A percentile compares a stretch with the other conserved stretches of the same genome.
phyloP scores from a whole-genome alignment of 1,140 invertebrate species.

The Drosophila ficusphila region DNA sequence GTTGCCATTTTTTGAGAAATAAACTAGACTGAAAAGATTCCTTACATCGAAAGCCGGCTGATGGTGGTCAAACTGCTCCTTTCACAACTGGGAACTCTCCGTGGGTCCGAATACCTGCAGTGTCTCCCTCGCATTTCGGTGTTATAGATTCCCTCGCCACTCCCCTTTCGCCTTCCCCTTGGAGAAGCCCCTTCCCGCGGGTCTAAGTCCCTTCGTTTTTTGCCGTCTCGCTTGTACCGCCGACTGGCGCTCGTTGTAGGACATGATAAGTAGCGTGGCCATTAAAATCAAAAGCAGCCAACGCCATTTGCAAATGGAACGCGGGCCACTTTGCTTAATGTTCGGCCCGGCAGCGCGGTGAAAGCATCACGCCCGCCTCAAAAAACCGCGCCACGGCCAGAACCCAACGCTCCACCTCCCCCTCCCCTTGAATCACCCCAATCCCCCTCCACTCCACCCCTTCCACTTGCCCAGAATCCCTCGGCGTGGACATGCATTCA shows the following conservation, averaged over 20 bases:
- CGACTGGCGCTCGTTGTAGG: constrained; percentile 32
- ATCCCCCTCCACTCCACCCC: too few species aligned
- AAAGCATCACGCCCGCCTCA: constrained; percentile 40
- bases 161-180: too few species aligned
- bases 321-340: constrained; percentile 78
- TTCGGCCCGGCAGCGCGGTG: constrained; percentile 44
- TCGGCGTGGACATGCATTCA: constrained; percentile 36
- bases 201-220: not conserved
- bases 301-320: constrained; percentile 70
- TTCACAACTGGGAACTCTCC: too few species aligned
- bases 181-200: not conserved
- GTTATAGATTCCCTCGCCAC: too few species aligned
- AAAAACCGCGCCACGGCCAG: not conserved
- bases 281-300: constrained; percentile 76
- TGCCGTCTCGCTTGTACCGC: constrained; percentile 1
- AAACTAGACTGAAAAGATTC: too few species aligned
- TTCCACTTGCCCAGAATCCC: too few species aligned
- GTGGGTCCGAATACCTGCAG: too few species aligned
- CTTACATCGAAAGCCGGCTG: too few species aligned
- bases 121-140: too few species aligned
- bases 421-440: too few species aligned
- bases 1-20: too few species aligned
- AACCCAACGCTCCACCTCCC: not conserved
- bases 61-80: too few species aligned
- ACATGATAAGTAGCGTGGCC: constrained; percentile 80